Evolutionary conservation across 2,888 invertebrate genomes (phyloP), one percentile per base, ranked within the genome.

Genomic region (Drosophila subquinaria): DNA sequence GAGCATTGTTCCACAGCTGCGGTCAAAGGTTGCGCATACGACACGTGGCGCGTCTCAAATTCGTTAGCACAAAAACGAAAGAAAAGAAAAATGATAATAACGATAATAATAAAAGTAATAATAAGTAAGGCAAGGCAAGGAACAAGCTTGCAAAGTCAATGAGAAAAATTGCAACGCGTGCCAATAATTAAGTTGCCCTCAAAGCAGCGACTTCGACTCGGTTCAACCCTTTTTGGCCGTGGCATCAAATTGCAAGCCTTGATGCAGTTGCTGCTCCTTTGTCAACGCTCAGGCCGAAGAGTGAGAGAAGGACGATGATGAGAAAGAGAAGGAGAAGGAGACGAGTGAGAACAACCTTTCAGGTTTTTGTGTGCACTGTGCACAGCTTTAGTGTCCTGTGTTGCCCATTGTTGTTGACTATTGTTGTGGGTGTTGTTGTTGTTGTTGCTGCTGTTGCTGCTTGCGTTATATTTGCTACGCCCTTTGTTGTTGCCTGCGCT

Each of bases 151-250:
- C 53, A 61, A 72, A 88, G 77, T 83, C 83, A 83, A 88, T 76
- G 87, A 69, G 86, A 73, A 88, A 89, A 88, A 84, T 79, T 82
- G 88, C 82, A 88, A 76, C 89, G 91, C 91, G 91, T 91, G 91
- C 87, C 91, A 90, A 90, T 91, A 91, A 91, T 91, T 91, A 91
- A 89, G 86, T 77, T 84, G 73, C 83, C 80, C 76, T 66, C 68
- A 33, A 17, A 20, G 15, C 45, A 45, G 30, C 30, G 10, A 33
- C 62, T 52, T 30, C 15, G 15, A 10, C 30, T n/a, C 27, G 5
- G 33, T 4, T 50, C 70, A 81, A 83, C 80, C 82, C 88, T 74
- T 82, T 63, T 59, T 40, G 38, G 48, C 51, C 52, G 43, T 20
- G 75, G 89, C 89, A 85, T 89, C 89, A 89, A 87, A 81, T 89